These are phyloP conservation scores for Coenobita brevimanus DNA, from an alignment of 1,140 invertebrate genomes.

Conservation along the genomic window DNA sequence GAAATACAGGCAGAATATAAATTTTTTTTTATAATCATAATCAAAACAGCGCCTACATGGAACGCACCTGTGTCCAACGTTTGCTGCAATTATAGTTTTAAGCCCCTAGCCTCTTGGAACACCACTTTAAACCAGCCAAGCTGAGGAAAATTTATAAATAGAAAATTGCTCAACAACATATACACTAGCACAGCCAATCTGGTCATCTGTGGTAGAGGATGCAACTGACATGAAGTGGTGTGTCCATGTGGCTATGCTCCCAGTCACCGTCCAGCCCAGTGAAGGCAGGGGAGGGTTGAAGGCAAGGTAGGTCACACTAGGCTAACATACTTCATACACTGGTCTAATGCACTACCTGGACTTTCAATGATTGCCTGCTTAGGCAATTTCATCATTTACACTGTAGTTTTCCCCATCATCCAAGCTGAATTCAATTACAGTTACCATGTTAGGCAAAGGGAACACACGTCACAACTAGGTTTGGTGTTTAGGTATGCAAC, in stretches of 20 bases:
- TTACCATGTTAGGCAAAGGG: too few relatives aligned
- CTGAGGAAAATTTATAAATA: constrained; percentile 40
- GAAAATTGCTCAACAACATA: constrained; percentile 37
- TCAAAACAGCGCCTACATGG: constrained; percentile 57
- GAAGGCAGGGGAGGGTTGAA: constrained; percentile 35
- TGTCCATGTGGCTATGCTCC: neutral
- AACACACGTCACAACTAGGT: too few relatives aligned
- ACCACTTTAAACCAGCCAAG: constrained; percentile 39
- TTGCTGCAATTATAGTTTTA: constrained; percentile 25
- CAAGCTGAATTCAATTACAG: too few relatives aligned
- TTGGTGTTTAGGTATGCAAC: too few relatives aligned
- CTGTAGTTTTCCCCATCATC: too few relatives aligned
- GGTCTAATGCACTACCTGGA: too few relatives aligned
- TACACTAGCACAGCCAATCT: constrained; percentile 60
- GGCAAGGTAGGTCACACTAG: constrained; percentile 17
- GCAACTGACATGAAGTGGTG: constrained; percentile 21
- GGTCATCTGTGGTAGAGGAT: neutral
- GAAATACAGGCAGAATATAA: constrained; percentile 56
- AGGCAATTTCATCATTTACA: too few relatives aligned
- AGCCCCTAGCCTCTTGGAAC: neutral
- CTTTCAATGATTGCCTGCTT: too few relatives aligned
- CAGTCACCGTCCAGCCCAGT: neutral
- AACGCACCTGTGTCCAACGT: constrained; percentile 56
- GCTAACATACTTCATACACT: too few relatives aligned
- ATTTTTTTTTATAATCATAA: constrained; percentile 42